A percentile compares a stretch with the other conserved stretches of the same genome.
Conservation (phyloP, 1,140 invertebrate genomes). For the Caenorhabditis latens region DNA sequence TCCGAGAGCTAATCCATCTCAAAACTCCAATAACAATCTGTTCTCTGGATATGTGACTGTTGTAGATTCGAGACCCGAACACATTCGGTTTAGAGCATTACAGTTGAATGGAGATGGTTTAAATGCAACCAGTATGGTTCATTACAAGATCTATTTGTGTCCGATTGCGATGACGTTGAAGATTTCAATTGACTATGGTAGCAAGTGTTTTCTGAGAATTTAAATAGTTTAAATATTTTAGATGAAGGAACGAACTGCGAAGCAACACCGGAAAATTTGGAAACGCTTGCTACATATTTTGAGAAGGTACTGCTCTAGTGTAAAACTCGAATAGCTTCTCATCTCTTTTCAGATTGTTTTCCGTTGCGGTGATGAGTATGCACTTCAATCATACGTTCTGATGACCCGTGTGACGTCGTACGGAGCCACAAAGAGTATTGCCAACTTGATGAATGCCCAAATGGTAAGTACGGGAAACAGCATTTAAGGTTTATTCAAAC, state of each 20-base stretch:
- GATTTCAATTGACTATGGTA: slow-evolving; percentile 25
- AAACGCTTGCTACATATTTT: not conserved
- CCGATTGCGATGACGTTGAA: slow-evolving; percentile 33
- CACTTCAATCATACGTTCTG: slow-evolving; percentile 24
- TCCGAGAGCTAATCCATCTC: not conserved
- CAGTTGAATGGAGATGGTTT: slow-evolving; percentile 20
- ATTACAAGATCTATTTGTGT: slow-evolving; percentile 36
- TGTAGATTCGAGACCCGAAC: slow-evolving; percentile 14
- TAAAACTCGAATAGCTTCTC: not conserved
- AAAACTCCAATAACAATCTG: not conserved
- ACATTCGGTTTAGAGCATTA: not conserved
- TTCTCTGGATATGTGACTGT: slow-evolving; percentile 21
- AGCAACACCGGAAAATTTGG: slow-evolving; percentile 13
- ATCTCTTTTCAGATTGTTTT: slow-evolving; percentile 12
- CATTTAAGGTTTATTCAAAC: slow-evolving; percentile 1
- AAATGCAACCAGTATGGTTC: slow-evolving; percentile 12
- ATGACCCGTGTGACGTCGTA: slow-evolving; percentile 38
- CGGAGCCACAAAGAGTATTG: slow-evolving; percentile 12
- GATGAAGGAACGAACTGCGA: slow-evolving; percentile 5
- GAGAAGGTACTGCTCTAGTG: not conserved
- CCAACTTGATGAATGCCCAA: slow-evolving; percentile 25
- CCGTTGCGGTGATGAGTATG: slow-evolving; percentile 32
- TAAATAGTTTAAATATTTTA: not conserved
- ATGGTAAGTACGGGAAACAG: slow-evolving; percentile 1
- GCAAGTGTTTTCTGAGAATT: not conserved